Base-by-base conservation (phyloP, 2,888 invertebrate species). In the Corythucha ciliata region DNA sequence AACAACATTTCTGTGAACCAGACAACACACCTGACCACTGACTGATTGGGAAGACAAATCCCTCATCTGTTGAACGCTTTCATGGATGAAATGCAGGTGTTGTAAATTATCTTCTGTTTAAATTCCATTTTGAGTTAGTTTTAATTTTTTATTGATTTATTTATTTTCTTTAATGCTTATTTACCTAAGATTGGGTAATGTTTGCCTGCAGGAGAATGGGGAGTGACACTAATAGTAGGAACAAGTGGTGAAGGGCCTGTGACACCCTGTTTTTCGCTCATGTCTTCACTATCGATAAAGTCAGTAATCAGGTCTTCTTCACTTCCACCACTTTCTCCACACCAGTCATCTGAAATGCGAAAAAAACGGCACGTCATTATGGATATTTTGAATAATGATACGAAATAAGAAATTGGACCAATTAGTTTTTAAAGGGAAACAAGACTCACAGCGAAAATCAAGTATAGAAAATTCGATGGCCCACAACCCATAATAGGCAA, bases 211-310 rank as follows among this genome's bases (percentile, higher is more conserved):
- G 88, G 87, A 59, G 87, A 87, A 69, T 88, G 87, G 14, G 88
- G 87, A 52, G 88, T 88, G 58, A 89, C 87, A 70, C 86, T 87
- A 66, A 89, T 88, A 52, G 81, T 88, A 56, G 88, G 88, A 65
- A 84, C 83, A 67, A 80, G 67, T 49, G 76, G 72, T 39, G 60
- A 61, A 44, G 68, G 66, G 59, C 67, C 63, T 55, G 59, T 57
- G 51, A 45, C 36, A 48, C 52, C 56, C 51, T 27, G 25, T 44
- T 18, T 45, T 45, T 57, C 53, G 40, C 50, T 33, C 48, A 49
- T 53, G 21, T 54, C 54, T 50, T 54, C 54, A 25, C 48, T 42
- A 52, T 68, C 65, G 65, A 78, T 75, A 70, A 82, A 83, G 68
- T 82, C 81, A 34, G 81, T 81, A 68, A 83, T 80, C 73, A 83